These are phyloP conservation scores for Lepidonotus clava DNA, from an alignment of 2,888 invertebrate species.

Conservation along the genomic window DNA sequence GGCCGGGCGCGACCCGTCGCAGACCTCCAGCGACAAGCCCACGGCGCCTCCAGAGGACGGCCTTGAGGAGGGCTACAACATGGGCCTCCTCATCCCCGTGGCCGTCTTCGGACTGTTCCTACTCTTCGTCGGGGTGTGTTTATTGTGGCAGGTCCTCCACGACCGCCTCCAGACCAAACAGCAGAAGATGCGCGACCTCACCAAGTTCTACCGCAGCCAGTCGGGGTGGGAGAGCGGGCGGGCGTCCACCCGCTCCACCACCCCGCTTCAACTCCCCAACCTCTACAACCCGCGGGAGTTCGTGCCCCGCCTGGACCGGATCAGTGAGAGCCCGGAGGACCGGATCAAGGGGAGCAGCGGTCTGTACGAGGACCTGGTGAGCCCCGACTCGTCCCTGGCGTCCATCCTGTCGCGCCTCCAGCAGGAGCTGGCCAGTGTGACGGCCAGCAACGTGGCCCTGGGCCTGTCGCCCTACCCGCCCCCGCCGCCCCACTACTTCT, in stretches of 20 bases:
- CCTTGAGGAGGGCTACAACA: neutral
- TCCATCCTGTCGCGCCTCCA: conserved; percentile 6
- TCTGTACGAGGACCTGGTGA: neutral
- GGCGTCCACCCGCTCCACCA: conserved; percentile 33
- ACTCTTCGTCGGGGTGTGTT: conserved; percentile 37
- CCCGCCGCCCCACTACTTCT: neutral
- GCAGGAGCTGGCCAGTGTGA: conserved; percentile 7
- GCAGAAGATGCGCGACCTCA: neutral
- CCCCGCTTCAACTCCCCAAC: neutral
- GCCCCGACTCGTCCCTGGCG: neutral
- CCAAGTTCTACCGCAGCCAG: conserved; percentile 27
- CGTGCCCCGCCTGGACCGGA: conserved; percentile 44
- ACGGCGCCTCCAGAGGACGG: neutral
- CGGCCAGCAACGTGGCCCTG: neutral
- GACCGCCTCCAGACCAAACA: neutral
- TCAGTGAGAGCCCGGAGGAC: conserved; percentile 59
- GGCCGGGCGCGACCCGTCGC: neutral
- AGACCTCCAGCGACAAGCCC: neutral
- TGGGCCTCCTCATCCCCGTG: conserved; percentile 46
- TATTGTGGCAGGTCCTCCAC: conserved; percentile 37
- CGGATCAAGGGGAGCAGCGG: neutral
- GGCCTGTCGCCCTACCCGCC: neutral
- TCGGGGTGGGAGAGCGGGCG: neutral
- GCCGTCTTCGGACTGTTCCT: neutral
- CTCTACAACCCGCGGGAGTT: conserved; percentile 28